A percentile compares a stretch with the other conserved stretches of the same genome.
These are phyloP conservation scores for Brachyistius frenatus DNA, from an alignment of 2,113 vertebrate species.

Conservation along the genomic window DNA sequence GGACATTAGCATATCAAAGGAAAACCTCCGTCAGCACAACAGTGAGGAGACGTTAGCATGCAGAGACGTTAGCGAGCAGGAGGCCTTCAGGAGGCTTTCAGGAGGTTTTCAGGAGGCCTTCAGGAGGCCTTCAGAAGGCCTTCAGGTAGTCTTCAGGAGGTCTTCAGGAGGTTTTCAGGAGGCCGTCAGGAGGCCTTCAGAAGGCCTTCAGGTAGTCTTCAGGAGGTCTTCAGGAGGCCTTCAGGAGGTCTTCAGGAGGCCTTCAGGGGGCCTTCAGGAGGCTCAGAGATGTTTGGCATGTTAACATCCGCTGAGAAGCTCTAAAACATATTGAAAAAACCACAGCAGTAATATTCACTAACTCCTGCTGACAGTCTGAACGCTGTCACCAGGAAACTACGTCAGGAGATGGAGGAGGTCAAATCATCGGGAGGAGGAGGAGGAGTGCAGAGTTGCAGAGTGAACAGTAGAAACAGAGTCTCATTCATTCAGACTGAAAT, in stretches of 20 bases:
- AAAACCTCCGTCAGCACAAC: conserved; percentile 68
- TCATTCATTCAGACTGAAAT: conserved; percentile 1
- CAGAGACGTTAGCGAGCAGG: conserved; percentile 58
- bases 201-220: too few relatives aligned
- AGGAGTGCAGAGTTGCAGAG: too few relatives aligned
- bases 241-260: too few relatives aligned
- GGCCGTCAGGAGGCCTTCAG: too few relatives aligned
- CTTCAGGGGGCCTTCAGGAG: too few relatives aligned
- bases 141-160: too few relatives aligned
- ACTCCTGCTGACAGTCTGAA: conserved; percentile 2
- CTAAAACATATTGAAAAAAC: conserved; percentile 1
- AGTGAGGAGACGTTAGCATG: conserved; percentile 70
- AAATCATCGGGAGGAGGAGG: too few relatives aligned
- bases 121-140: too few relatives aligned
- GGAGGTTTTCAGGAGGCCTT: too few relatives aligned
- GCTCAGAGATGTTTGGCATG: too few relatives aligned
- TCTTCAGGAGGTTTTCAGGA: too few relatives aligned
- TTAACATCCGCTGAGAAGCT: background rate
- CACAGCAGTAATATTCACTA: background rate
- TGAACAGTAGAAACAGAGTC: background rate
- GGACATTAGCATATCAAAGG: conserved; percentile 83
- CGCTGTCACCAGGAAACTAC: conserved; percentile 13
- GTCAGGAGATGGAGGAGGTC: background rate
- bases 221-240: too few relatives aligned
- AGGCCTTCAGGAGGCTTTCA: background rate